A percentile compares a stretch with the other conserved stretches of the same genome.
Conservation (phyloP, 2,797 vertebrate genomes). For the Sebastiscus tertius region DNA sequence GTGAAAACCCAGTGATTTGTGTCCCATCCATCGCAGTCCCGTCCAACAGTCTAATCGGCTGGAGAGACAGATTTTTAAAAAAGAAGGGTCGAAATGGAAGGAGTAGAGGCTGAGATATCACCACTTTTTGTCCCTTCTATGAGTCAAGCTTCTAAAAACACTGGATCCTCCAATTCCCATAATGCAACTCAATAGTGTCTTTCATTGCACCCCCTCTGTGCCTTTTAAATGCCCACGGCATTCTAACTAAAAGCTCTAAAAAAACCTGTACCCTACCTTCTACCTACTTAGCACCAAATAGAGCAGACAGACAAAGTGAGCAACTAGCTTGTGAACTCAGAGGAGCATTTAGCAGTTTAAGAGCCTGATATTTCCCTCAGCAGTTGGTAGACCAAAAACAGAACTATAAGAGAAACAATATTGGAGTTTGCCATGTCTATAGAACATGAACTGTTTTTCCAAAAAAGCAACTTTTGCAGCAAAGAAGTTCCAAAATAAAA, state of each 20-base stretch:
- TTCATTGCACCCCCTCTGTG: neutral
- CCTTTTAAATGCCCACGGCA: neutral
- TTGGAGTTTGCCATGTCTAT: neutral
- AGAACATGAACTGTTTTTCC: too few species aligned
- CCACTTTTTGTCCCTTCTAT: neutral
- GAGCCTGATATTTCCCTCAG: neutral
- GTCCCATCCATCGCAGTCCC: too few species aligned
- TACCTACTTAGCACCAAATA: neutral
- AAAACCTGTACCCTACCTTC: too few species aligned
- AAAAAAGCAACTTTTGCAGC: too few species aligned
- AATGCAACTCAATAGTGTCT: neutral
- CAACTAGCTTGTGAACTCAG: neutral
- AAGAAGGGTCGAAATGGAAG: neutral
- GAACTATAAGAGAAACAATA: neutral
- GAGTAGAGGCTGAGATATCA: neutral
- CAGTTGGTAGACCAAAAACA: neutral
- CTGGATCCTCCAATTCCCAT: neutral
- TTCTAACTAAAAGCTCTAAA: neutral
- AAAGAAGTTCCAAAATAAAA: too few species aligned
- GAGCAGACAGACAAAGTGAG: neutral
- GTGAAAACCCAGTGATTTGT: too few species aligned
- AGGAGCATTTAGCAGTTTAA: neutral
- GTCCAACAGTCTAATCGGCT: too few species aligned
- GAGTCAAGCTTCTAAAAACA: neutral
- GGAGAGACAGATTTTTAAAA: neutral